phyloP scores from a whole-genome alignment of 1,140 invertebrate species.

The Musca vetustissima region DNA sequence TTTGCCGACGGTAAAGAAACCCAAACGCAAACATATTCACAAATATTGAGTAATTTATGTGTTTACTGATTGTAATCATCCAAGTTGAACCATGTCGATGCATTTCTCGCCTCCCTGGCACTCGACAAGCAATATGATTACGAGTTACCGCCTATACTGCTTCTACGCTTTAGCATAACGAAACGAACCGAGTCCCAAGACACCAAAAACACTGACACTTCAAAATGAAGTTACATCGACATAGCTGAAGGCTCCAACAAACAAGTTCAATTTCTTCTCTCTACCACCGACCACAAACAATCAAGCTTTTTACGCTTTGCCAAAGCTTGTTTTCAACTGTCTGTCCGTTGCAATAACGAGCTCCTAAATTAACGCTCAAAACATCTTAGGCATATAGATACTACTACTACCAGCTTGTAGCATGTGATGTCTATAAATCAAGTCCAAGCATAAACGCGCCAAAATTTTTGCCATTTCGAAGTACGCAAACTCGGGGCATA shows the following conservation, averaged over 20 bases:
- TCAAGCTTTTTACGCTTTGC: background rate
- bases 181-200: background rate
- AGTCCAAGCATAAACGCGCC: conserved; percentile 18
- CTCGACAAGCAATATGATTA: conserved; percentile 7
- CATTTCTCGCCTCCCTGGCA: conserved; percentile 10
- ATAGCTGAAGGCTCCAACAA: background rate
- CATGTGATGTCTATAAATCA: conserved; percentile 5
- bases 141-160: conserved; percentile 2
- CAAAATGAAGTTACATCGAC: background rate
- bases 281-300: background rate
- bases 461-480: conserved; percentile 19
- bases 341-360: too few relatives aligned
- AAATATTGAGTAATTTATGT: background rate
- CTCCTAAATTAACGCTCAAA: too few relatives aligned
- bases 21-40: too few relatives aligned
- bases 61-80: conserved; percentile 13
- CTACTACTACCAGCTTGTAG: too few relatives aligned
- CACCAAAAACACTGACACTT: background rate
- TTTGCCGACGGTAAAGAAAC: conserved; percentile 10
- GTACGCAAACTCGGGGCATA: conserved; percentile 34
- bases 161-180: background rate
- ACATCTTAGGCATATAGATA: too few relatives aligned
- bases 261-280: conserved; percentile 6
- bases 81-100: conserved; percentile 1
- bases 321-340: too few relatives aligned